These are phyloP conservation scores for Lindbergichthys nudifrons DNA, from an alignment of 2,797 vertebrate genomes.

Conservation along the genomic window DNA sequence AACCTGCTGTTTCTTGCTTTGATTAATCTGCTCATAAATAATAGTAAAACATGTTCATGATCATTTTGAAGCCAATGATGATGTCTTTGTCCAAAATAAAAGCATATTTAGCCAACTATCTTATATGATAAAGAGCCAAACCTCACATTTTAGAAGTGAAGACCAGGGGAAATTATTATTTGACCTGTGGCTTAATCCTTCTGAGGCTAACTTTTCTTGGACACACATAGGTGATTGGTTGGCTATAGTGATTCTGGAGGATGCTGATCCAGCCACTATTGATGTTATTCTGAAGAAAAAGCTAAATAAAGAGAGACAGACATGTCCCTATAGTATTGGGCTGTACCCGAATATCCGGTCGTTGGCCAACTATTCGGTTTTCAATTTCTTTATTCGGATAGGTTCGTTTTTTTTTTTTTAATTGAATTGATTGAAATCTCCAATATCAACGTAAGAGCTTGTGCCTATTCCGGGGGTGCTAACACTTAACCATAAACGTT, in stretches of 20 bases:
- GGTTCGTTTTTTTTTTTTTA: no score
- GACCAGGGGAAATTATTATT: neutral
- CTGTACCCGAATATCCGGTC: no score
- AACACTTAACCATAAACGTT: no score
- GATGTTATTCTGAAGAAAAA: neutral
- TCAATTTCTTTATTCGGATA: no score
- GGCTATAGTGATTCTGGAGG: constrained; percentile 28
- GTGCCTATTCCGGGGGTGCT: no score
- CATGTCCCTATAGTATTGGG: no score
- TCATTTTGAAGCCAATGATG: neutral
- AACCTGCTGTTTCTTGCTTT: neutral
- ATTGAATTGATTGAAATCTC: no score
- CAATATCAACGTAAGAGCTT: no score
- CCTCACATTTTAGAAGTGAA: neutral
- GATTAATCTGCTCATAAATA: neutral
- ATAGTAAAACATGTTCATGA: neutral
- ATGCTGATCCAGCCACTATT: constrained; percentile 10
- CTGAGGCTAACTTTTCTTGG: constrained; percentile 30
- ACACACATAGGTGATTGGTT: constrained; percentile 12
- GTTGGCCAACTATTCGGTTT: no score
- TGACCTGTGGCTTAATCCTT: constrained; percentile 49
- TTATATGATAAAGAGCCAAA: neutral
- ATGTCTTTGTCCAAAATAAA: neutral
- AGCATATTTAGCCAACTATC: neutral
- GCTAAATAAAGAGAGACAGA: no score